Evolutionary conservation across 2,113 vertebrate species (phyloP), one percentile per base, ranked within the genome.

Genomic region (Oreotrochilus melanogaster): DNA sequence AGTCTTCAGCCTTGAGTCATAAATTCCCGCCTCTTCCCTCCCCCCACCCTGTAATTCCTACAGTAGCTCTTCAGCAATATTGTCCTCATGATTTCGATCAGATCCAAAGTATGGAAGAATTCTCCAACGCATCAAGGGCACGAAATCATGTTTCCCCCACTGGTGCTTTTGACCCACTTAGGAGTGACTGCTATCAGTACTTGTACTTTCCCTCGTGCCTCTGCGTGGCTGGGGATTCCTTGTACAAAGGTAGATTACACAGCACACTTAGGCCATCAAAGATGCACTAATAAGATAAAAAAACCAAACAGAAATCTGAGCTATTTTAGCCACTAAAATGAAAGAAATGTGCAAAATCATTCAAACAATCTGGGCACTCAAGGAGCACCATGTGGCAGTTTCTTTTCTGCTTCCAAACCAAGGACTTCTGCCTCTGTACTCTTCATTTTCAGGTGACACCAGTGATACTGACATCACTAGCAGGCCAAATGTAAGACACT

Each of bases 1-100:
- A 93, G 47, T 43, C 56, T 91, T 93, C 24, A 51, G 43, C 33
- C 14, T 83, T 48, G 69, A 93, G 42, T 65, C 90, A 93, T 56
- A 43, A 88, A 75, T 53, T 64, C 50, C 57, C 56, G 31, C 7
- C 9, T 61, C n/a, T 27, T 3, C 27, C 12, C 17, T 7, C 42
- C 8, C 21, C 22, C 22, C 16, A 3, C 47, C 10, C 23, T 45
- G 2, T 51, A 74, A 31, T n/a, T 74, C 76, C 39, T 67, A 31
- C 35, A 56, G 39, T n/a, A 71, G 51, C 27, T 27, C 50, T 76
- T 17, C 56, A 81, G 60, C 28, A 81, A 88, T 86, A 30, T 2
- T 64, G 27, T 81, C 39, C 45, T 86, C 11, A 4, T 39, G 35
- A 28, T 78, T 81, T 84, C 65, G 45, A 75, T 87, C 53, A 84